Percentiles rank a stretch among this genome's conserved stretches.
Evolutionary conservation across 2,113 vertebrate species (phyloP).

Genomic region (Cyprichromis sp.): DNA sequence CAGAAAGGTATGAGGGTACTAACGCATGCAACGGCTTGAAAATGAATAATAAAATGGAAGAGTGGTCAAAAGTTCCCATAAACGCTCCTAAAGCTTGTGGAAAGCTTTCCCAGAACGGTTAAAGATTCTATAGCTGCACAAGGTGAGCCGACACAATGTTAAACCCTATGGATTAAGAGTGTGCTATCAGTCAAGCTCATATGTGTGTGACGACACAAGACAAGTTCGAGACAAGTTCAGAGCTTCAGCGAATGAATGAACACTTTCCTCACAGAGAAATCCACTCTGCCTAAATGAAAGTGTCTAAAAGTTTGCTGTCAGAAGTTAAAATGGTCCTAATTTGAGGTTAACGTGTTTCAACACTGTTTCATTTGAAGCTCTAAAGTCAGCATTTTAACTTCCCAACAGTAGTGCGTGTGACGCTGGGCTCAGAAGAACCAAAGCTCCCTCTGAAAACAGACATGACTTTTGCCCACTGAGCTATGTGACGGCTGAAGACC

Average conservation of each 20-base stretch:
- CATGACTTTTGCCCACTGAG: neutral
- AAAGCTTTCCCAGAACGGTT: neutral
- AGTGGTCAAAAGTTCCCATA: neutral
- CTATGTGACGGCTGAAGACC: neutral
- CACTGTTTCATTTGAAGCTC: neutral
- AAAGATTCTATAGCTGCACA: neutral
- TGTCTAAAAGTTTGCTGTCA: rapidly evolving
- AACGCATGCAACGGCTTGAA: neutral
- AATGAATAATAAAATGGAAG: neutral
- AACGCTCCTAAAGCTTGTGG: neutral
- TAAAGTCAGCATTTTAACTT: rapidly evolving
- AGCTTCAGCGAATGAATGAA: neutral
- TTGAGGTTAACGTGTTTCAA: neutral
- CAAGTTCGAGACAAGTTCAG: rapidly evolving
- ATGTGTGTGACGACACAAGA: neutral
- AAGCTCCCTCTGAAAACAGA: neutral
- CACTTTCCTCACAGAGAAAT: neutral
- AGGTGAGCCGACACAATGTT: neutral
- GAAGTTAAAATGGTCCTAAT: neutral
- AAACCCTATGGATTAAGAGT: neutral
- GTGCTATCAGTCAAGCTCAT: neutral
- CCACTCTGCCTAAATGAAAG: neutral
- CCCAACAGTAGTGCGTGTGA: neutral
- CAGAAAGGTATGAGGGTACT: neutral
- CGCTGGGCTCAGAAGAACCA: neutral